Percentiles rank a stretch among this genome's conserved stretches.
These are phyloP conservation scores for Netelia melanura DNA, from an alignment of 2,888 invertebrate genomes.

Conservation along the genomic window DNA sequence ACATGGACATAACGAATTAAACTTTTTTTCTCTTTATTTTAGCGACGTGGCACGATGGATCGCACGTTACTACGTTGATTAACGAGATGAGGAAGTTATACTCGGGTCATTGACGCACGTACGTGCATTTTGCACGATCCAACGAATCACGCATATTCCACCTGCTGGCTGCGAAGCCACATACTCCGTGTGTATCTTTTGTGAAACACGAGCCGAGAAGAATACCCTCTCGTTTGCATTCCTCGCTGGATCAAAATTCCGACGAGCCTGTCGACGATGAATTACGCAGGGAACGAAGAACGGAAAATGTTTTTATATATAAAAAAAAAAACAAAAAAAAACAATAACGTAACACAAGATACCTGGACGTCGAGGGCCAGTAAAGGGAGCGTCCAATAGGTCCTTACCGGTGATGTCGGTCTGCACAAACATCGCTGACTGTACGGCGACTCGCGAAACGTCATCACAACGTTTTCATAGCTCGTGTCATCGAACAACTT, in stretches of 20 bases:
- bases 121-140: constrained; percentile 44
- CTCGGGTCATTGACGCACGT: constrained; percentile 59
- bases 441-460: constrained; percentile 31
- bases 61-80: constrained; percentile 6
- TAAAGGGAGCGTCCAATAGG: constrained; percentile 62
- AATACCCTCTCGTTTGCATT: constrained; percentile 29
- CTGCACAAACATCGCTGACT: constrained; percentile 72
- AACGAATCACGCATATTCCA: constrained; percentile 36
- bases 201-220: constrained; percentile 44
- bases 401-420: constrained; percentile 73
- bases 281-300: not conserved
- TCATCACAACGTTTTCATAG: constrained; percentile 49
- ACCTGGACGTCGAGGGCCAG: constrained; percentile 63
- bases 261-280: not conserved
- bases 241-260: constrained; percentile 11
- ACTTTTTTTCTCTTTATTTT: not conserved
- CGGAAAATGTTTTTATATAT: not conserved
- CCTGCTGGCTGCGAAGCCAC: constrained; percentile 22
- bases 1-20: too few species aligned
- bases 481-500: not conserved
- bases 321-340: not conserved
- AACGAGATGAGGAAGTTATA: constrained; percentile 32
- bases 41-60: constrained; percentile 1
- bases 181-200: constrained; percentile 12
- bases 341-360: constrained; percentile 21